Conservation (phyloP, 2,888 invertebrate species). For the Crossocerus cetratus region DNA sequence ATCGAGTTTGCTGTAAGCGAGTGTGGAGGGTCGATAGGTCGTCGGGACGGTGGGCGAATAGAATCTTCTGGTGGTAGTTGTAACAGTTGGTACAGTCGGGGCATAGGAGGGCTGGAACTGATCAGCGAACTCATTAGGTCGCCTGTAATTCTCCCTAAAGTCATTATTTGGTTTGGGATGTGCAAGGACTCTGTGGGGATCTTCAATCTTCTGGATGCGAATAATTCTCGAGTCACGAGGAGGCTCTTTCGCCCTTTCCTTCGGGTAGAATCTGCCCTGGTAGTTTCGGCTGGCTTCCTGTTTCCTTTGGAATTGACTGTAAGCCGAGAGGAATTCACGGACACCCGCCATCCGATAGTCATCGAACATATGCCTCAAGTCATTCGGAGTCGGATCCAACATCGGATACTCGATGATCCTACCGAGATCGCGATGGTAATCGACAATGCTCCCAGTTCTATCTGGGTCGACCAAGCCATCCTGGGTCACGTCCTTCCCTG, state of each 20-base stretch:
- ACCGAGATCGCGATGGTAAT: conserved; percentile 24
- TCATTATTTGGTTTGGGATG: background rate
- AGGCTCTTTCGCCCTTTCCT: conserved; percentile 35
- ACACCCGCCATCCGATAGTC: conserved; percentile 28
- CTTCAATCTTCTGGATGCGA: conserved; percentile 53
- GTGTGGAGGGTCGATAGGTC: conserved; percentile 61
- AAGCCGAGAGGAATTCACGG: conserved; percentile 43
- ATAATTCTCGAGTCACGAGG: conserved; percentile 61
- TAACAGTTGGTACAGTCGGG: conserved; percentile 72
- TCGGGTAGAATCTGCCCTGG: conserved; percentile 49
- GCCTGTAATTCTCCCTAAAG: conserved; percentile 10
- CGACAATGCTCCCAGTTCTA: conserved; percentile 47
- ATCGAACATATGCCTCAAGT: conserved; percentile 57
- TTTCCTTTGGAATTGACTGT: conserved; percentile 43
- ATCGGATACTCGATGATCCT: conserved; percentile 29
- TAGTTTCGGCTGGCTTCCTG: conserved; percentile 28
- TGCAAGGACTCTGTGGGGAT: background rate
- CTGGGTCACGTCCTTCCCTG: conserved; percentile 64
- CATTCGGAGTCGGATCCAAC: conserved; percentile 45
- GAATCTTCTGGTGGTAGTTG: conserved; percentile 68
- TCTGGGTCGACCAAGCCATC: conserved; percentile 59
- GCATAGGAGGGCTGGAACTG: conserved; percentile 69
- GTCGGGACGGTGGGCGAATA: conserved; percentile 72
- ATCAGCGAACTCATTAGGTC: conserved; percentile 45
- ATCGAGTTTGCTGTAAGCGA: conserved; percentile 62